Evolutionary conservation across 2,888 invertebrate genomes (phyloP).

Genomic region (Phortica magna): DNA sequence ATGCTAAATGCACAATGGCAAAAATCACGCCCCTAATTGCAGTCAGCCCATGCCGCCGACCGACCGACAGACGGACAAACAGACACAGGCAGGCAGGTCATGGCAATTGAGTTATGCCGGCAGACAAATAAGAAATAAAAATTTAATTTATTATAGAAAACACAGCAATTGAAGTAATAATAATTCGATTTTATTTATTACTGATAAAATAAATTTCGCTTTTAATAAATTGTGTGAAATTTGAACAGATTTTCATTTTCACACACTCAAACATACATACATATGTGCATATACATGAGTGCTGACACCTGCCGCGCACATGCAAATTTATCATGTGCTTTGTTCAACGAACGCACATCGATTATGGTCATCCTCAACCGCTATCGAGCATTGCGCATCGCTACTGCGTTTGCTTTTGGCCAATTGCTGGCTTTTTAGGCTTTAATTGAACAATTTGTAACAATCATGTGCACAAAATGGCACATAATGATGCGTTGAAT

Average conservation of each 20-base stretch:
- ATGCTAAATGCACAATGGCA: constrained; percentile 67
- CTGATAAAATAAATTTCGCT: constrained; percentile 56
- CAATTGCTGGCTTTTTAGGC: constrained; percentile 52
- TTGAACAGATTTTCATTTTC: constrained; percentile 33
- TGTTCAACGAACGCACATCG: constrained; percentile 70
- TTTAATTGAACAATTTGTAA: constrained; percentile 73
- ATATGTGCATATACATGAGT: constrained; percentile 44
- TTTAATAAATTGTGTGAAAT: constrained; percentile 64
- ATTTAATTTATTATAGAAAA: constrained; percentile 25
- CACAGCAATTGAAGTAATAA: neutral
- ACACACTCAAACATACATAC: constrained; percentile 28
- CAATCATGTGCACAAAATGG: constrained; percentile 70
- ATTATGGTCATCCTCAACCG: constrained; percentile 51
- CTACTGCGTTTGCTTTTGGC: constrained; percentile 37
- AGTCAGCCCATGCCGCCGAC: constrained; percentile 41
- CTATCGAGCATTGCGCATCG: constrained; percentile 36
- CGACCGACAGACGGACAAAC: neutral
- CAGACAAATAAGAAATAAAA: constrained; percentile 28
- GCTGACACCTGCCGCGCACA: constrained; percentile 65
- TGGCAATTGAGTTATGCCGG: constrained; percentile 58
- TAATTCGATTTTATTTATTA: constrained; percentile 17
- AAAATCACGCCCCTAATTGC: constrained; percentile 73
- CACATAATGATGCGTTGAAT: constrained; percentile 46
- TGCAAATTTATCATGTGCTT: constrained; percentile 64
- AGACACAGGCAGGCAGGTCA: constrained; percentile 54